These are phyloP conservation scores for Drosophila prolongata DNA, from an alignment of 2,888 invertebrate genomes.

Conservation along the genomic window DNA sequence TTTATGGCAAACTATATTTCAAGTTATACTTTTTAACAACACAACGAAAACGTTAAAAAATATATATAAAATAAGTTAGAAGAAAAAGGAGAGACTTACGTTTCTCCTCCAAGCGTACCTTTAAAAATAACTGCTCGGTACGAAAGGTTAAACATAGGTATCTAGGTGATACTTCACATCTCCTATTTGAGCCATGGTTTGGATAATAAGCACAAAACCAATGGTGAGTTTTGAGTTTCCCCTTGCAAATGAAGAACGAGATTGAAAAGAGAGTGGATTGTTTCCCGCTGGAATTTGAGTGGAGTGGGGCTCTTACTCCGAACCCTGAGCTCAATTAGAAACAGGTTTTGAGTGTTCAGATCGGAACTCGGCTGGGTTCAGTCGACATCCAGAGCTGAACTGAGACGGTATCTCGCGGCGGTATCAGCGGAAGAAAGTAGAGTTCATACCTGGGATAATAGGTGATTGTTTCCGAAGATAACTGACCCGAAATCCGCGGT, in stretches of 20 bases:
- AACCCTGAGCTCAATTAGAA: slow-evolving; percentile 29
- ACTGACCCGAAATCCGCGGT: background rate
- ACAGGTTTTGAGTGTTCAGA: slow-evolving; percentile 42
- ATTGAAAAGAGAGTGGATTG: slow-evolving; percentile 9
- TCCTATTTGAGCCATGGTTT: background rate
- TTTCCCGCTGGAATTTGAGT: slow-evolving; percentile 28
- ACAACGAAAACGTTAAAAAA: no score
- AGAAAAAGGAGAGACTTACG: no score
- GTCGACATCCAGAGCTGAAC: slow-evolving; percentile 26
- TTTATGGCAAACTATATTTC: no score
- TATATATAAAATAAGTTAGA: no score
- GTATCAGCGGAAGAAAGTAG: background rate
- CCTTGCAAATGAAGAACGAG: background rate
- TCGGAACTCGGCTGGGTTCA: slow-evolving; percentile 6
- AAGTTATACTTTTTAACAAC: no score
- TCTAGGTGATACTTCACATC: no score
- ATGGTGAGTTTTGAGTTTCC: slow-evolving; percentile 20
- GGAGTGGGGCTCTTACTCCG: slow-evolving; percentile 5
- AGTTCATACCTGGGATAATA: slow-evolving; percentile 1
- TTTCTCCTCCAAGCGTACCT: no score
- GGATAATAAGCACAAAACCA: background rate
- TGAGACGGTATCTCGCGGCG: slow-evolving; percentile 1
- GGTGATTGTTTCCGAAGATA: background rate
- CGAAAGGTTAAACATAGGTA: no score
- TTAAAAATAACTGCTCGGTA: no score